phyloP scores from a whole-genome alignment of 2,113 vertebrate genomes.

The Raphicerus campestris region DNA sequence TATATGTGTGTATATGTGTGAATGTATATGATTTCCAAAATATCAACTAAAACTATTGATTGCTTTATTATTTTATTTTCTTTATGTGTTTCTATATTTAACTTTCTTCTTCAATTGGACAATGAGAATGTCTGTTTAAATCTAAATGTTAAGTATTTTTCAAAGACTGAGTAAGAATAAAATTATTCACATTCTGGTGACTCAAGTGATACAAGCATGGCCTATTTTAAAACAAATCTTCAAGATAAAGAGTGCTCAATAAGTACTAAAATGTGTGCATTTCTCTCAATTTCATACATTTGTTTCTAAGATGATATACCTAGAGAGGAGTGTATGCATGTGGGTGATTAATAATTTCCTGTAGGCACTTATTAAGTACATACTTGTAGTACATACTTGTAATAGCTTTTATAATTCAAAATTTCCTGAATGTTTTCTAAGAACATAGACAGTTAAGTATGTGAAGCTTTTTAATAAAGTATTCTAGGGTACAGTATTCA shows the following conservation, averaged over 20 bases:
- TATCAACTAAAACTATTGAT: not conserved
- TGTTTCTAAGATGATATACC: not conserved
- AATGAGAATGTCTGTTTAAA: not conserved
- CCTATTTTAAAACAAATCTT: not conserved
- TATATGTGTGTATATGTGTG: not conserved
- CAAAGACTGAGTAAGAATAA: not conserved
- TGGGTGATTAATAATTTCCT: not conserved
- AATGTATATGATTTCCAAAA: not conserved
- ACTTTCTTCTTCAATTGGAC: not conserved
- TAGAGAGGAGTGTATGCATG: not conserved
- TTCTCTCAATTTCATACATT: not conserved
- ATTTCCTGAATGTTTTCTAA: not conserved
- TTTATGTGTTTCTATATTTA: not conserved
- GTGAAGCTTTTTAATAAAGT: not conserved
- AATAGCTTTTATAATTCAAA: not conserved
- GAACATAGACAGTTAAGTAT: not conserved
- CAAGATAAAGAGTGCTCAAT: not conserved
- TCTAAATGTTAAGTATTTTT: not conserved
- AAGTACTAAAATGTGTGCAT: not conserved
- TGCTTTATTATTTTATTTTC: not conserved
- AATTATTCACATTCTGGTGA: not conserved
- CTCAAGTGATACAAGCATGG: not conserved
- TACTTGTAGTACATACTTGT: not conserved
- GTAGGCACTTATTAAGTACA: not conserved
- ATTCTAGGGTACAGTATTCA: not conserved